Evolutionary conservation across 2,113 vertebrate species (phyloP).

Genomic region (Galeopterus variegatus): DNA sequence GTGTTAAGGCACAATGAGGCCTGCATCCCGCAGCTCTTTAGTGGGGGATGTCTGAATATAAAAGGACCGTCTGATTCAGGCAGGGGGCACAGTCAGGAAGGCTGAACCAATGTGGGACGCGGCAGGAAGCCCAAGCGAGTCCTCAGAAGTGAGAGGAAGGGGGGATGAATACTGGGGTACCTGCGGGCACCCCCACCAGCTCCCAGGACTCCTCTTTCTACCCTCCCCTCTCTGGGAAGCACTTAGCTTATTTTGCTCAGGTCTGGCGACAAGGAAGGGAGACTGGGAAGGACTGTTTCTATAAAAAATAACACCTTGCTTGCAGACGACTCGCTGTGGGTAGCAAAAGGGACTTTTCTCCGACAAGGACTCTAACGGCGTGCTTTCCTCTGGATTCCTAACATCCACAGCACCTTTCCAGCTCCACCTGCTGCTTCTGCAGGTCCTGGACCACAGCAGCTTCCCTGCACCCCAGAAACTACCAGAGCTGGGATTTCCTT

Average conservation of each 20-base stretch:
- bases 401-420: neutral
- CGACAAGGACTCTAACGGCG: neutral
- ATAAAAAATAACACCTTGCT: neutral
- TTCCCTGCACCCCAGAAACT: neutral
- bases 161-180: neutral
- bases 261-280: neutral
- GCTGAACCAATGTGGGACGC: slow-evolving; percentile 84
- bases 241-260: neutral
- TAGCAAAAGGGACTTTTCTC: neutral
- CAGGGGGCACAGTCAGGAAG: slow-evolving; percentile 91
- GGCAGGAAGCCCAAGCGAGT: slow-evolving; percentile 25
- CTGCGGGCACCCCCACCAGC: neutral
- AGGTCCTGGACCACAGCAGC: too few species aligned
- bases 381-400: neutral
- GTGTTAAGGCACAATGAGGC: slow-evolving; percentile 91
- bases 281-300: neutral
- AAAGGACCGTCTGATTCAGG: slow-evolving; percentile 90
- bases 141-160: slow-evolving; percentile 63
- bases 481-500: neutral
- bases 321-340: neutral
- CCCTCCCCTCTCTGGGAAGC: neutral
- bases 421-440: neutral
- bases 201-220: neutral
- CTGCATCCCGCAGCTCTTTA: slow-evolving; percentile 92
- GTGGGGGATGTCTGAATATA: slow-evolving; percentile 93